Evolutionary conservation across 1,140 invertebrate species (phyloP).

Genomic region (Trichoplusia ni): DNA sequence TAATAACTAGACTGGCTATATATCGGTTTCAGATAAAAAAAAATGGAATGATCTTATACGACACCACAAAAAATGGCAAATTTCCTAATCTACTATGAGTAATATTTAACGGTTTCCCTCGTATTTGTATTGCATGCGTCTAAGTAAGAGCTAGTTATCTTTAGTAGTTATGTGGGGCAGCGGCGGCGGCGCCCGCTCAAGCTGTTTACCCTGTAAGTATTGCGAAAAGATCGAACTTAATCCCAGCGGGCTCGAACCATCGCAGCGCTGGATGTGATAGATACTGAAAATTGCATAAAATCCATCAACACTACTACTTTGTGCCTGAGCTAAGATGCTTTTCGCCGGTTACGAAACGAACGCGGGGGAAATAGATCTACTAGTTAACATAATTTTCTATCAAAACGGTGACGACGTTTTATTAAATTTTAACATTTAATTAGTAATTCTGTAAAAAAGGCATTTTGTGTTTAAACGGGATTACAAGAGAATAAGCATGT

Average conservation of each 20-base stretch:
- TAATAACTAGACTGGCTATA: too few relatives aligned
- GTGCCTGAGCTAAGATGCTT: conserved; percentile 42
- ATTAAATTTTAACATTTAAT: too few relatives aligned
- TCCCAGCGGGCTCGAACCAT: conserved; percentile 63
- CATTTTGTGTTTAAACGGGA: too few relatives aligned
- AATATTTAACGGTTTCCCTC: too few relatives aligned
- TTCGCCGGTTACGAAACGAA: conserved; percentile 36
- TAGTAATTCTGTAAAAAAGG: too few relatives aligned
- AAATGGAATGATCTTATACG: too few relatives aligned
- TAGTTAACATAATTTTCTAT: conserved; percentile 23
- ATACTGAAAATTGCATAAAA: conserved; percentile 82
- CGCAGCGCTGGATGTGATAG: conserved; percentile 71
- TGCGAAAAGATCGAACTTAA: conserved; percentile 80
- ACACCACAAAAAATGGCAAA: not conserved
- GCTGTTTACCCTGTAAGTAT: conserved; percentile 77
- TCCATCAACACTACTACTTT: conserved; percentile 76
- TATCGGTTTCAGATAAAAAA: too few relatives aligned
- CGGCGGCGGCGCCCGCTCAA: conserved; percentile 41
- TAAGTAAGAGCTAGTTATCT: conserved; percentile 26
- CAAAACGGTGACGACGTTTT: too few relatives aligned
- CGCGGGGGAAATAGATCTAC: conserved; percentile 22
- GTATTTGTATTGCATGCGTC: not conserved
- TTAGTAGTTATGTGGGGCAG: conserved; percentile 29
- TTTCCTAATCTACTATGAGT: too few relatives aligned
- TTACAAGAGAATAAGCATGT: too few relatives aligned